Percentiles rank a stretch among this genome's conserved stretches.
Evolutionary conservation across 2,797 vertebrate genomes (phyloP).

Genomic region (Eleutherodactylus coqui): DNA sequence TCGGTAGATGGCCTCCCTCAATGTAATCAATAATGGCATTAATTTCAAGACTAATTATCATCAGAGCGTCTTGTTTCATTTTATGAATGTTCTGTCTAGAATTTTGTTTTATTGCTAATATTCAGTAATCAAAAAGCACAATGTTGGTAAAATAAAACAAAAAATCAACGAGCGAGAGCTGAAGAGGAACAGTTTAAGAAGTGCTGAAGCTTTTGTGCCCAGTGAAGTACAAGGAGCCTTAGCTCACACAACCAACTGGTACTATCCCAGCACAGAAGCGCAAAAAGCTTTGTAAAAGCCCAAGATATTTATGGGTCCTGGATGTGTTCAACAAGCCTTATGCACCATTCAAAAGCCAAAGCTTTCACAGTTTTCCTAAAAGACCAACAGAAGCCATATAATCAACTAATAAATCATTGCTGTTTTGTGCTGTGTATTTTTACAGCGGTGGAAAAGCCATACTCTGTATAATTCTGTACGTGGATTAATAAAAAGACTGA

Average conservation of each 20-base stretch:
- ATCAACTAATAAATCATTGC: neutral
- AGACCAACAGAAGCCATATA: neutral
- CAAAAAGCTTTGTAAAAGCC: neutral
- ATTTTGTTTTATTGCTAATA: neutral
- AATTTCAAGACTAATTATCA: neutral
- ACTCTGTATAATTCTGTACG: neutral
- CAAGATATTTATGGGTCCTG: neutral
- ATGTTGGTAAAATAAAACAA: neutral
- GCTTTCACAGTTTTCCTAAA: neutral
- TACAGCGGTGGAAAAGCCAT: conserved; percentile 9
- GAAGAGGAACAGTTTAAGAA: neutral
- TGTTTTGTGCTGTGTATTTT: neutral
- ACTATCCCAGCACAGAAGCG: neutral
- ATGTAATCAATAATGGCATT: neutral
- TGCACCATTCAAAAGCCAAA: neutral
- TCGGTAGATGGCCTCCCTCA: neutral
- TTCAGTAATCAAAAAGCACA: neutral
- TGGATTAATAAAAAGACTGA: neutral
- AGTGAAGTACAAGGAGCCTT: neutral
- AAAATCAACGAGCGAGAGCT: neutral
- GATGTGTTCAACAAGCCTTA: conserved; percentile 3
- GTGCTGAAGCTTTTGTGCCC: neutral
- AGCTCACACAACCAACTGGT: neutral
- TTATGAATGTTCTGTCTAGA: neutral
- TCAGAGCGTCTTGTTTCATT: neutral